Percentiles rank a stretch among this genome's conserved stretches.
phyloP scores from a whole-genome alignment of 2,797 vertebrate species.

The Lagorchestes hirsutus region DNA sequence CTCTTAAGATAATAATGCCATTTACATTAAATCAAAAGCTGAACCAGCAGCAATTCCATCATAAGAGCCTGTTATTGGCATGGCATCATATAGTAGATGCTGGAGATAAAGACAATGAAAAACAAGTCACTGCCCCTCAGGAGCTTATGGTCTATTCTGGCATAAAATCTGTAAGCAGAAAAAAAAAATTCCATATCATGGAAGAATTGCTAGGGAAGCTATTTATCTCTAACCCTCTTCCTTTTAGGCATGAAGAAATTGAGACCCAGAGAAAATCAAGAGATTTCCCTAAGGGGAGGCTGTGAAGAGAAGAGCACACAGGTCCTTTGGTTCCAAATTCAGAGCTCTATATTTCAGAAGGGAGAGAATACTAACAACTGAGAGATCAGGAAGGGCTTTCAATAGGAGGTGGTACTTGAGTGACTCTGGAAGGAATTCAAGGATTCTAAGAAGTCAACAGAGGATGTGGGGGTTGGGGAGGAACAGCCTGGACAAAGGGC shows the following conservation, averaged over 20 bases:
- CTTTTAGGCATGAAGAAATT: not conserved
- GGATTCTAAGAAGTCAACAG: not conserved
- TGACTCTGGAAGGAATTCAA: not conserved
- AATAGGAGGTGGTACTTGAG: not conserved
- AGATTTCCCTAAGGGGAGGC: not conserved
- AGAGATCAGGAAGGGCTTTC: not conserved
- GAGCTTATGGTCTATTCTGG: not conserved
- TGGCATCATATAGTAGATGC: not conserved
- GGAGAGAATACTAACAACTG: not conserved
- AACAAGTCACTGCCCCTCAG: not conserved
- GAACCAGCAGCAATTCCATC: not conserved
- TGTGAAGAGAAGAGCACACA: not conserved
- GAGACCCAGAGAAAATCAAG: not conserved
- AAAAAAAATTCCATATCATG: not conserved
- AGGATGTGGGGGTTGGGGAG: not conserved
- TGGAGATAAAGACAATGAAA: not conserved
- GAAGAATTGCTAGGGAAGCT: not conserved
- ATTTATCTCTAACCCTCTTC: not conserved
- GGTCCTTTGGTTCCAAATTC: not conserved
- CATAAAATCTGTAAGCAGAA: not conserved
- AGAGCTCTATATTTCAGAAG: not conserved
- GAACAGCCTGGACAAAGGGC: not conserved
- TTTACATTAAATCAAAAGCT: not conserved
- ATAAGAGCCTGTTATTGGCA: not conserved
- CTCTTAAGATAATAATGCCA: not conserved